Percentiles rank a stretch among this genome's conserved stretches.
Evolutionary conservation across 2,113 vertebrate genomes (phyloP).

Genomic region (Neopipo cinnamomea): DNA sequence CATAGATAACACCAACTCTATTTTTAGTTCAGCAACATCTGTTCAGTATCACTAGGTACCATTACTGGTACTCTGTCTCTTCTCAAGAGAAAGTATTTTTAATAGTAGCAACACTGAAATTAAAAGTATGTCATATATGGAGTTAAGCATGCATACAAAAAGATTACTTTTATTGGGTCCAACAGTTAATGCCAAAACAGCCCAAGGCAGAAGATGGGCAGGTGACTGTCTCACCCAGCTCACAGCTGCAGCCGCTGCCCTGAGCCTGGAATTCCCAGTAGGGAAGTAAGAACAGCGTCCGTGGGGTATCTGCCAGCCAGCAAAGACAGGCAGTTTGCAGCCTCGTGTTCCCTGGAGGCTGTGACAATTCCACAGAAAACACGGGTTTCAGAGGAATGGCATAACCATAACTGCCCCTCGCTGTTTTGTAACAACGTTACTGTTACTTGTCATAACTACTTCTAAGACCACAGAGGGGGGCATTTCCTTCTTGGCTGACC

Average conservation of each 20-base stretch:
- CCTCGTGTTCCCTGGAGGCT: not conserved
- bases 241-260: not conserved
- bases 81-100: not conserved
- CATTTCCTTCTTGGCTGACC: not conserved
- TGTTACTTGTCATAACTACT: rapidly evolving
- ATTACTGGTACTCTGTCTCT: not conserved
- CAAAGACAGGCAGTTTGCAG: not conserved
- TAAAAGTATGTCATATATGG: not conserved
- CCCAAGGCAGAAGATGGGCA: rapidly evolving
- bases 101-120: not conserved
- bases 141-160: not conserved
- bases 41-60: not conserved
- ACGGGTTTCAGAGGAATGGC: not conserved
- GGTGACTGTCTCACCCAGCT: not conserved
- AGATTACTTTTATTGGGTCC: not conserved
- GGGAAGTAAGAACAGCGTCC: not conserved
- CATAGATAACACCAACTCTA: not conserved
- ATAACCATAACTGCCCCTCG: not conserved
- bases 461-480: not conserved
- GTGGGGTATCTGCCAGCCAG: not conserved
- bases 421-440: not conserved
- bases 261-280: not conserved
- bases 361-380: not conserved
- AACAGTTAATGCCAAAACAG: not conserved
- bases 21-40: not conserved